A percentile compares a stretch with the other conserved stretches of the same genome.
Conservation (phyloP, 1,140 invertebrate genomes). For the Achatina immaculata region DNA sequence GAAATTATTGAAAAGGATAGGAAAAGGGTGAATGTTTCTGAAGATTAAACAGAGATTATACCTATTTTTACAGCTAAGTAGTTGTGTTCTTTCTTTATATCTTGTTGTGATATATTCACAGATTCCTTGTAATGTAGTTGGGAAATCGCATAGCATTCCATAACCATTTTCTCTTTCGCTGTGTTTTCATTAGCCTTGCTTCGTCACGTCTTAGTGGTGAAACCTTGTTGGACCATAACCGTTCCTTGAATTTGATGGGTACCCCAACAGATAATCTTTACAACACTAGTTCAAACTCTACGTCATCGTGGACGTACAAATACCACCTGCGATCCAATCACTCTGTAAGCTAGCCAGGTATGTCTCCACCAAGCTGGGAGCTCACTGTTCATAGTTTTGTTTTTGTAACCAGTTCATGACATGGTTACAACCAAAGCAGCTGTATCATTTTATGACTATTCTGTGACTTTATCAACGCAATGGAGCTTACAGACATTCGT, state of each 20-base stretch:
- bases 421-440: background rate
- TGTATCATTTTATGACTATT: background rate
- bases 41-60: background rate
- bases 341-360: constrained; percentile 47
- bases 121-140: background rate
- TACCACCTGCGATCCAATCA: constrained; percentile 50
- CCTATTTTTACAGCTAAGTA: background rate
- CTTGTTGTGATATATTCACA: background rate
- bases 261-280: constrained; percentile 41
- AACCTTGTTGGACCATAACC: constrained; percentile 41
- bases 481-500: no score
- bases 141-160: background rate
- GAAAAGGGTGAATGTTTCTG: background rate
- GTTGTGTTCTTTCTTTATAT: background rate
- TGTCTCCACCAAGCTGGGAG: background rate
- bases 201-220: constrained; percentile 1
- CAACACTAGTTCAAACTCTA: constrained; percentile 39
- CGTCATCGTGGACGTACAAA: constrained; percentile 54
- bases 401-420: background rate
- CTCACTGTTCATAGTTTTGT: background rate
- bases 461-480: background rate
- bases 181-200: constrained; percentile 8
- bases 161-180: background rate
- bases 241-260: constrained; percentile 45
- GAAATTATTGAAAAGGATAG: background rate